These are phyloP conservation scores for Hylia prasina DNA, from an alignment of 2,113 vertebrate genomes.

Conservation along the genomic window DNA sequence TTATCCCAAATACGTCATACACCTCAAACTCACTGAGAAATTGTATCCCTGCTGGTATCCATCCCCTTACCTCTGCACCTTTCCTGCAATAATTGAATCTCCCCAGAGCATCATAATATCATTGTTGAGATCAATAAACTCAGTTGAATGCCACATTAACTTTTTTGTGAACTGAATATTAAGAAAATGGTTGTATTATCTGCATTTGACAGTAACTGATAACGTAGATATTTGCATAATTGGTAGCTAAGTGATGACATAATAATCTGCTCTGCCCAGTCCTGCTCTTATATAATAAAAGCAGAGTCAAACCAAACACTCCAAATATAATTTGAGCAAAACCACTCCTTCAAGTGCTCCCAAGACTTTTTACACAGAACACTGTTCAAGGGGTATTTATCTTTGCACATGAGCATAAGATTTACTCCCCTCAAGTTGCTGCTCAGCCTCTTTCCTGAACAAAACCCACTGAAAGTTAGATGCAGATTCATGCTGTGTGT, in stretches of 20 bases:
- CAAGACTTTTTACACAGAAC: neutral
- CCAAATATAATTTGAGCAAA: neutral
- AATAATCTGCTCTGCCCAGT: neutral
- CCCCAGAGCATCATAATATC: neutral
- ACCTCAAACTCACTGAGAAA: neutral
- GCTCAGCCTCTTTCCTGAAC: neutral
- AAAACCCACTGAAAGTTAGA: neutral
- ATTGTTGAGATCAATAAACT: neutral
- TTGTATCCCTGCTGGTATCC: neutral
- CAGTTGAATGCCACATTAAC: neutral
- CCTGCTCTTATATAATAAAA: neutral
- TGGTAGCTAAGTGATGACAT: neutral
- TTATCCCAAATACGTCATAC: neutral
- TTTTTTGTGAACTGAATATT: neutral
- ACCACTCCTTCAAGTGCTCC: neutral
- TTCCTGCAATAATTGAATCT: neutral
- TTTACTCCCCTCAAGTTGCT: neutral
- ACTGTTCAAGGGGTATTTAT: neutral
- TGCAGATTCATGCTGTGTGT: neutral
- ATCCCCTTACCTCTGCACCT: neutral
- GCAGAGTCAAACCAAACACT: neutral
- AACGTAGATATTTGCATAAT: neutral
- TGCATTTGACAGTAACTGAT: neutral
- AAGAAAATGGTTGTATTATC: neutral
- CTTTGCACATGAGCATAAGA: neutral